Evolutionary conservation across 2,113 vertebrate genomes (phyloP), one percentile per base, ranked within the genome.

Genomic region (Coturnix japonica): DNA sequence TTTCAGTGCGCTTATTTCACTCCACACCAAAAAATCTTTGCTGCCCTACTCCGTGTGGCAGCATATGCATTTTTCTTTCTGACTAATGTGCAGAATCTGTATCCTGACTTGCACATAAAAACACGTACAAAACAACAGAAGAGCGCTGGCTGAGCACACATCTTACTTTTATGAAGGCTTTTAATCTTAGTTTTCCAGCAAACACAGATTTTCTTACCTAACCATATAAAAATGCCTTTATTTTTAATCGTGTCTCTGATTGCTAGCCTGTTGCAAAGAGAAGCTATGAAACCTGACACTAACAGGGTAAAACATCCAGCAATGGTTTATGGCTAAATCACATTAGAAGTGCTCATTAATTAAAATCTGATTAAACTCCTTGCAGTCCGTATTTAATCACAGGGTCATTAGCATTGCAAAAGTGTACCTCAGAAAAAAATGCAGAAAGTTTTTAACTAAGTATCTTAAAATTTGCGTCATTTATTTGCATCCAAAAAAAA

Each of bases 171-270:
- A 95, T 81, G 26, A 57, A 94, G 78, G 92, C 79, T 95, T 97
- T 98, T 97, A 93, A 97, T 98, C 96, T 97, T 89, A 53, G 91
- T 96, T 95, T 96, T 91, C 95, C 79, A 95, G 95, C 93, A 97
- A 94, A 95, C 73, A 84, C 65, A 76, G 91, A 78, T 85, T 91
- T 95, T 81, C 94, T 90, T 93, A 90, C 89, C 93, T 93, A 90
- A 60, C 80, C 70, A 8, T 72, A 33, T 88, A 78, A 93, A 91
- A 92, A 90, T 71, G 85, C 59, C 91, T 70, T 46, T 89, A 56
- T 92, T 94, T 81, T 91, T 97, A 95, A 96, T 96, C 96, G 78
- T 20, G 7, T 43, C 41, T 81, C 87, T 91, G 90, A 91, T 93
- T 87, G 93, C 91, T 91, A 87, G 80, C 96, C 85, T 94, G 77